phyloP scores from a whole-genome alignment of 2,888 invertebrate species.

The Cerceris ruficornis region DNA sequence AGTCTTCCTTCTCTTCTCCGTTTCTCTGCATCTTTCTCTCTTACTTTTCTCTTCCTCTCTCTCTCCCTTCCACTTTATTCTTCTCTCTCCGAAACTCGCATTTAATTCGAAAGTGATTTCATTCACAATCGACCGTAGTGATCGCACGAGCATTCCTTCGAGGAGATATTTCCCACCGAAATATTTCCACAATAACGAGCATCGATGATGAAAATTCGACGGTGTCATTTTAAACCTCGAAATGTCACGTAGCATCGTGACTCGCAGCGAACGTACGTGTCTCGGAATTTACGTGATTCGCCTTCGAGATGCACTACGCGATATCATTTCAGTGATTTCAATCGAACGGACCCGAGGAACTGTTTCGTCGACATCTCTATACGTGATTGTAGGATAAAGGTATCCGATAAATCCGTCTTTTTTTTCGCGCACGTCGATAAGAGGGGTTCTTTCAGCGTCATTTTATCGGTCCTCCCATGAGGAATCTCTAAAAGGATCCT shows the following conservation, averaged over 20 bases:
- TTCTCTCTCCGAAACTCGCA: no score
- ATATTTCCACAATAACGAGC: constrained; percentile 5
- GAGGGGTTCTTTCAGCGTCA: no score
- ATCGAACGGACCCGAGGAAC: constrained; percentile 26
- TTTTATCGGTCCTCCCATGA: no score
- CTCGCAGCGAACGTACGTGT: constrained; percentile 12
- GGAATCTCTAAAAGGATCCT: no score
- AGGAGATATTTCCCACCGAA: neutral
- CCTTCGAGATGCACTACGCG: constrained; percentile 26
- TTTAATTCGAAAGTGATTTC: no score
- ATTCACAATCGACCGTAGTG: no score
- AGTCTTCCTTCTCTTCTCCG: no score
- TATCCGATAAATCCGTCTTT: neutral
- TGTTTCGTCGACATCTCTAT: neutral
- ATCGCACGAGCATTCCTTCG: no score
- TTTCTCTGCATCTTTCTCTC: no score
- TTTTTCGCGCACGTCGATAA: no score
- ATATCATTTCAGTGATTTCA: constrained; percentile 39
- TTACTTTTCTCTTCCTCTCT: no score
- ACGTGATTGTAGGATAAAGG: neutral
- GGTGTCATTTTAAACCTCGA: constrained; percentile 29
- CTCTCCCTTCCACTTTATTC: no score
- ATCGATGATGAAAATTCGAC: constrained; percentile 42
- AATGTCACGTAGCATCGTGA: constrained; percentile 36
- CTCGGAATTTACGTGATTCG: constrained; percentile 50